Evolutionary conservation across 2,888 invertebrate species (phyloP).

Genomic region (Drosophila neotestacea): DNA sequence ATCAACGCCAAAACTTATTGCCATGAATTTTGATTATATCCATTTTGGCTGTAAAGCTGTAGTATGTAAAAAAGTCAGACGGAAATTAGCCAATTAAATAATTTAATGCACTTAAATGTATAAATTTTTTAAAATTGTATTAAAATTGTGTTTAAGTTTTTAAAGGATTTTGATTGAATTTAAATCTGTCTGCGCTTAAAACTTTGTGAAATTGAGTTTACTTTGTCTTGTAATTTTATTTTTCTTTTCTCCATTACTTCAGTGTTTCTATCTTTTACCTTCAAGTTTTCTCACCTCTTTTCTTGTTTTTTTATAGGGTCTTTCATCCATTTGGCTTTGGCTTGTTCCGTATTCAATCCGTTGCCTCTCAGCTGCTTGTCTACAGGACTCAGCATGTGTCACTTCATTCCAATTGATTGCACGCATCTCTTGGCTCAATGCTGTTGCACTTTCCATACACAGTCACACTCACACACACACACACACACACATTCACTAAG

Average conservation of each 20-base stretch:
- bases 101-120: neutral
- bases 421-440: slow-evolving; percentile 34
- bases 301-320: neutral
- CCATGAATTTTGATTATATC: slow-evolving; percentile 30
- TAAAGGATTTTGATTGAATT: neutral
- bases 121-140: neutral
- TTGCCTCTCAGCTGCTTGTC: slow-evolving; percentile 22
- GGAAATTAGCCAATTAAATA: slow-evolving; percentile 10
- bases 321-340: neutral
- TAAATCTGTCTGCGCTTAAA: neutral
- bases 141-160: neutral
- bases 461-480: slow-evolving; percentile 16
- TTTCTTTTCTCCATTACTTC: neutral
- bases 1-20: slow-evolving; percentile 28
- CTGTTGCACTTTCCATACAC: slow-evolving; percentile 47
- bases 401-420: slow-evolving; percentile 58
- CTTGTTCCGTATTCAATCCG: slow-evolving; percentile 17
- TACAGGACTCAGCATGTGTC: slow-evolving; percentile 59
- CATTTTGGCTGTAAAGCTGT: neutral
- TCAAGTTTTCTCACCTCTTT: neutral
- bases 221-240: neutral
- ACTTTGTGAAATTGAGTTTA: neutral
- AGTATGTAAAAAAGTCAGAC: neutral
- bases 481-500: neutral
- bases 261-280: neutral